phyloP scores from a whole-genome alignment of 2,888 invertebrate species.

The Diachrysia chrysitis region DNA sequence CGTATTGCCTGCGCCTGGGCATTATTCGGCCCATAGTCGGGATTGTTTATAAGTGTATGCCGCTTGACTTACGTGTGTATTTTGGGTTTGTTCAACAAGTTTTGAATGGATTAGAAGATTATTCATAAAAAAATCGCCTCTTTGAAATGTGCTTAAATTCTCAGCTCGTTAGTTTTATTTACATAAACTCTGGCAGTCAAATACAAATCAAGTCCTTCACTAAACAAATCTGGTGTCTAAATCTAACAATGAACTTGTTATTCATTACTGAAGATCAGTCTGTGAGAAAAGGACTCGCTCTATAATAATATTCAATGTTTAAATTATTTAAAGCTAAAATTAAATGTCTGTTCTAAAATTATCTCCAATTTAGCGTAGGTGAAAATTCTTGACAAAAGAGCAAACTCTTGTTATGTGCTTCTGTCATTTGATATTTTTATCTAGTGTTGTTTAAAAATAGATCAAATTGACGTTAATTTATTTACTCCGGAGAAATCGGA shows the following conservation, averaged over 20 bases:
- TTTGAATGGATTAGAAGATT: not conserved
- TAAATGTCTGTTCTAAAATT: not conserved
- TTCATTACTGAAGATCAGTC: not conserved
- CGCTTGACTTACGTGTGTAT: not conserved
- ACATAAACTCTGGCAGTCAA: not conserved
- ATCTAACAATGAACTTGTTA: not conserved
- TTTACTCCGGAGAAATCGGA: slow-evolving; percentile 70
- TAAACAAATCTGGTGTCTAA: not conserved
- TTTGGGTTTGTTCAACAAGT: not conserved
- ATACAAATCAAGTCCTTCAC: not conserved
- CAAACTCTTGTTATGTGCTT: not conserved
- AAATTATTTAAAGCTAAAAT: not conserved
- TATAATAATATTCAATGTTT: slow-evolving; percentile 1
- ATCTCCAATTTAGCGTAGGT: not conserved
- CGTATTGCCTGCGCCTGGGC: slow-evolving; percentile 64
- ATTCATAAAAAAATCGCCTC: not conserved
- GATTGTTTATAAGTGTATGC: not conserved
- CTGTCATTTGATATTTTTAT: slow-evolving; percentile 21
- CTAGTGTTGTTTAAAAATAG: slow-evolving; percentile 68
- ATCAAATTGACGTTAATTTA: slow-evolving; percentile 72
- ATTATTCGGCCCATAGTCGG: slow-evolving; percentile 54
- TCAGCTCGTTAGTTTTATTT: not conserved
- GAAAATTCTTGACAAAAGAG: not conserved
- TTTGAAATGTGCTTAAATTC: not conserved
- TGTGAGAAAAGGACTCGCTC: not conserved